Percentiles rank a stretch among this genome's conserved stretches.
Conservation (phyloP, 1,140 invertebrate species). For the Ips nitidus region DNA sequence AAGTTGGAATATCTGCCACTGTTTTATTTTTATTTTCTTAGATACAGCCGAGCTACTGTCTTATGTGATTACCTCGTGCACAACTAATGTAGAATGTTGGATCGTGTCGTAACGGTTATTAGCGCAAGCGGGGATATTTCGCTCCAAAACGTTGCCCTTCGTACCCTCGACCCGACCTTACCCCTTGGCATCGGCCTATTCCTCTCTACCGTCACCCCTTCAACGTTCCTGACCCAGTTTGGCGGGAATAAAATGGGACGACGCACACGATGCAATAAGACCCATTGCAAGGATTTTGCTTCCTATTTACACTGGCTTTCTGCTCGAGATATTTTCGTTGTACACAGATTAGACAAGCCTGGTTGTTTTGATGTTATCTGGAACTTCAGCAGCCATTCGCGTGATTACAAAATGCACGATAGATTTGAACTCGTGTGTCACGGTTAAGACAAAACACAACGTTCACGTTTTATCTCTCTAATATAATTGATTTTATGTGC, state of each 20-base stretch:
- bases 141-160: slow-evolving; percentile 8
- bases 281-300: slow-evolving; percentile 13
- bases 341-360: no score
- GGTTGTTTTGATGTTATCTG: no score
- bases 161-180: slow-evolving; percentile 10
- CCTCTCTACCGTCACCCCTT: not conserved
- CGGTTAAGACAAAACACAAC: no score
- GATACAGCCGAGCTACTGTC: not conserved
- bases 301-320: not conserved
- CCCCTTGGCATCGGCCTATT: not conserved
- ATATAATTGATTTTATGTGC: no score
- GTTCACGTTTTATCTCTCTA: no score
- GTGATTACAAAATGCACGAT: no score
- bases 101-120: not conserved
- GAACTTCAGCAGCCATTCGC: no score
- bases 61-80: not conserved
- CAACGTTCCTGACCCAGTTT: slow-evolving; percentile 18
- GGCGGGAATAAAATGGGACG: slow-evolving; percentile 25
- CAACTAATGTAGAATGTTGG: not conserved
- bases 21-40: not conserved
- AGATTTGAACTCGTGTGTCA: no score
- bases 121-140: not conserved
- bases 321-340: no score
- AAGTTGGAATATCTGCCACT: not conserved
- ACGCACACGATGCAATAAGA: slow-evolving; percentile 18